These are phyloP conservation scores for Listronotus bonariensis DNA, from an alignment of 1,140 invertebrate species.

Conservation along the genomic window DNA sequence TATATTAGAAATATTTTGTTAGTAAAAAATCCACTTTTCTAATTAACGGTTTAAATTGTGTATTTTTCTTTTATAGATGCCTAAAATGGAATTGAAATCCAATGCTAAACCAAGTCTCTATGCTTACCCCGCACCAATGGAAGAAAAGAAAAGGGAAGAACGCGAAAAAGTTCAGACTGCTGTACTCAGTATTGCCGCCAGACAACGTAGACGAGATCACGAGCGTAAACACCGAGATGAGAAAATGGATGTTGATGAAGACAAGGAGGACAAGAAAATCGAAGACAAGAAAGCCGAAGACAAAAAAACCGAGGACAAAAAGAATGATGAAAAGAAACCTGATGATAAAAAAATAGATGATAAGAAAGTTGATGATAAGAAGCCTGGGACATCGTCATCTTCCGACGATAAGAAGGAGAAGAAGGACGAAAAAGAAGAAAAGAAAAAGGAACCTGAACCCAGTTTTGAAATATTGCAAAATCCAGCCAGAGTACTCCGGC, in stretches of 20 bases:
- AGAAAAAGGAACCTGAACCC: slow-evolving; percentile 85
- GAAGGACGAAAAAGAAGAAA: slow-evolving; percentile 61
- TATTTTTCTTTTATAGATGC: slow-evolving; percentile 77
- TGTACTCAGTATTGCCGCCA: slow-evolving; percentile 94
- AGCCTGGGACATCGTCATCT: slow-evolving; percentile 49
- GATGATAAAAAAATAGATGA: slow-evolving; percentile 50
- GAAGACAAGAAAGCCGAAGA: slow-evolving; percentile 41
- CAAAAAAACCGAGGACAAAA: slow-evolving; percentile 50
- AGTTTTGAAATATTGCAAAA: slow-evolving; percentile 92
- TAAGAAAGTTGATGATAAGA: slow-evolving; percentile 47
- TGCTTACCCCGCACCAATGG: slow-evolving; percentile 94
- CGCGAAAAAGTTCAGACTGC: slow-evolving; percentile 87
- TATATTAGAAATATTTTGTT: too few relatives aligned
- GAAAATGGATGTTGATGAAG: slow-evolving; percentile 58
- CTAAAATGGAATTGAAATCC: slow-evolving; percentile 90
- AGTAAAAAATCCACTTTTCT: too few relatives aligned
- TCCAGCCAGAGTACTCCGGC: slow-evolving; percentile 90
- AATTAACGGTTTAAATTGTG: too few relatives aligned
- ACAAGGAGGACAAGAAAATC: slow-evolving; percentile 45
- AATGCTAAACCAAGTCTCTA: slow-evolving; percentile 94
- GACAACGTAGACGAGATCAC: slow-evolving; percentile 79
- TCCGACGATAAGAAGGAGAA: slow-evolving; percentile 56
- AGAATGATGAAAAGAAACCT: slow-evolving; percentile 47
- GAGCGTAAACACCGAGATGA: slow-evolving; percentile 63
- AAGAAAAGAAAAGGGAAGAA: slow-evolving; percentile 98